Evolutionary conservation across 2,888 invertebrate genomes (phyloP).

Genomic region (Pandemis heparana): DNA sequence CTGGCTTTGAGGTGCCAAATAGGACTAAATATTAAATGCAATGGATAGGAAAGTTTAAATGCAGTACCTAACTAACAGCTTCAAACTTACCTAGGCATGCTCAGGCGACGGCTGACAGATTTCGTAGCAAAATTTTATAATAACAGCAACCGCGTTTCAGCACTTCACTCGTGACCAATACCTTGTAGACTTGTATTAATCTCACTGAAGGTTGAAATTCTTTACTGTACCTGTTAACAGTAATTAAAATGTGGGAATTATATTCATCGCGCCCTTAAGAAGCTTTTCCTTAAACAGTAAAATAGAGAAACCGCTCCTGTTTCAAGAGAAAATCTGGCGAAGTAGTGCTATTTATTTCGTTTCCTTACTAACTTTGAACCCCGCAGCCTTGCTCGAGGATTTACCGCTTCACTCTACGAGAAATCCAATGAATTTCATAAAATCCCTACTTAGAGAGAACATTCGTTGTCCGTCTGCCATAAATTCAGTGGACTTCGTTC

Average conservation of each 20-base stretch:
- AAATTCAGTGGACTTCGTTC: slow-evolving; percentile 31
- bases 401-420: slow-evolving; percentile 34
- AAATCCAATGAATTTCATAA: slow-evolving; percentile 41
- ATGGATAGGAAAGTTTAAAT: slow-evolving; percentile 42
- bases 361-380: slow-evolving; percentile 32
- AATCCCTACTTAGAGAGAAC: slow-evolving; percentile 39
- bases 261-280: background rate
- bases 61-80: slow-evolving; percentile 29
- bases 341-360: slow-evolving; percentile 34
- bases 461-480: slow-evolving; percentile 35
- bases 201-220: too few relatives aligned
- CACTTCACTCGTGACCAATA: background rate
- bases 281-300: slow-evolving; percentile 21
- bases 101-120: slow-evolving; percentile 1
- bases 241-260: background rate
- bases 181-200: too few relatives aligned
- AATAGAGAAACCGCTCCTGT: slow-evolving; percentile 34
- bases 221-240: background rate
- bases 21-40: slow-evolving; percentile 54
- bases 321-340: slow-evolving; percentile 31
- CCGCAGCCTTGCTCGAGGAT: slow-evolving; percentile 34
- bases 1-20: slow-evolving; percentile 54
- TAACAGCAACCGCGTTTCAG: background rate
- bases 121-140: background rate
- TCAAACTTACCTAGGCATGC: slow-evolving; percentile 23